phyloP scores from a whole-genome alignment of 2,113 vertebrate genomes.

The Salminus brasiliensis region DNA sequence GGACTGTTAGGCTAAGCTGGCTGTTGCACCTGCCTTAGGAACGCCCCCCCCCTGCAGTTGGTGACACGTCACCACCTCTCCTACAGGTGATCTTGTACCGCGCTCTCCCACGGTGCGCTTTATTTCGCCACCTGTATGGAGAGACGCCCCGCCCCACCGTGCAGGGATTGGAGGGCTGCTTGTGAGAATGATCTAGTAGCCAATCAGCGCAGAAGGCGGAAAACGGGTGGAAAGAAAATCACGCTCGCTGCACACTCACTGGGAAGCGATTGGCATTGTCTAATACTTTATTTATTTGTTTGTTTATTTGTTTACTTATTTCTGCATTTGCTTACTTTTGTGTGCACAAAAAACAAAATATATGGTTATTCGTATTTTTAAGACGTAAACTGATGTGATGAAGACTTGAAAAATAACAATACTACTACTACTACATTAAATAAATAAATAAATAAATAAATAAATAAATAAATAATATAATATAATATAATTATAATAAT shows the following conservation, averaged over 20 bases:
- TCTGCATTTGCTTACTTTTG: too few species aligned
- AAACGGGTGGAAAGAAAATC: neutral
- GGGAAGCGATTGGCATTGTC: too few species aligned
- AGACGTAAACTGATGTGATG: too few species aligned
- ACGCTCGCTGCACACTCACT: neutral
- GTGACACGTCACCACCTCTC: slow-evolving; percentile 27
- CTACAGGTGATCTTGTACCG: slow-evolving; percentile 36
- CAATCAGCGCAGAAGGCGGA: neutral
- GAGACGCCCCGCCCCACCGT: neutral
- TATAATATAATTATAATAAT: too few species aligned
- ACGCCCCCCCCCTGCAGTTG: slow-evolving; percentile 3
- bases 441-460: too few species aligned
- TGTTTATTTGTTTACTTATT: too few species aligned
- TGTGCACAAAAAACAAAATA: too few species aligned
- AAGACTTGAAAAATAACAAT: too few species aligned
- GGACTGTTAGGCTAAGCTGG: neutral
- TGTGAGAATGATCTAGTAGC: neutral
- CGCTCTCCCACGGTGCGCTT: neutral
- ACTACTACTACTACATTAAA: too few species aligned
- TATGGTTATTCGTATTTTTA: too few species aligned
- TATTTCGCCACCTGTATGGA: neutral
- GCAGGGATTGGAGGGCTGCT: neutral
- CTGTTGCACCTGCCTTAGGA: slow-evolving; percentile 49
- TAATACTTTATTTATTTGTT: too few species aligned
- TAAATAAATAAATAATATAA: too few species aligned